Conservation (phyloP, 2,888 invertebrate genomes). For the Brachylomia viminalis region DNA sequence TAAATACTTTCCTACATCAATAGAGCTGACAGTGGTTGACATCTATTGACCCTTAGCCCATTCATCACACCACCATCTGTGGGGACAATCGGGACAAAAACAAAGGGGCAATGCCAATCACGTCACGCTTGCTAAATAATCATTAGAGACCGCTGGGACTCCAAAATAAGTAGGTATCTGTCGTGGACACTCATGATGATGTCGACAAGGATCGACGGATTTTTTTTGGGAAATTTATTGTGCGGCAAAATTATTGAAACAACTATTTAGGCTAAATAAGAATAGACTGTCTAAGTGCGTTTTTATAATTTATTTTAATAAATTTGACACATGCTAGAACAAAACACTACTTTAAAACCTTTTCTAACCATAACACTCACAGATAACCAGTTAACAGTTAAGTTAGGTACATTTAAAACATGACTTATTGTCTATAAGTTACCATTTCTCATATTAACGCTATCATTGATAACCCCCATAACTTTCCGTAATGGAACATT, state of each 20-base stretch:
- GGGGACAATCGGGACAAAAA: constrained; percentile 66
- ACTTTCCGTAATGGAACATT: not conserved
- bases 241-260: not conserved
- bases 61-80: constrained; percentile 69
- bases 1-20: constrained; percentile 68
- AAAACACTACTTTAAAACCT: too few species aligned
- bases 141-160: constrained; percentile 37
- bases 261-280: not conserved
- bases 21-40: constrained; percentile 67
- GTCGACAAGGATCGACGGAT: not conserved
- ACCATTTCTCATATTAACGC: too few species aligned
- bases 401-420: too few species aligned
- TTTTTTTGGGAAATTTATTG: not conserved
- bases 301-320: not conserved
- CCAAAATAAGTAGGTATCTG: constrained; percentile 59
- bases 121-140: constrained; percentile 54
- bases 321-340: too few species aligned
- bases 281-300: not conserved
- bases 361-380: too few species aligned
- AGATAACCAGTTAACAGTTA: too few species aligned
- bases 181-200: constrained; percentile 35
- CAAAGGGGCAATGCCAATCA: constrained; percentile 68
- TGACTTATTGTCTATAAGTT: too few species aligned
- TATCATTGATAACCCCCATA: not conserved
- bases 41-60: constrained; percentile 68